Evolutionary conservation across 2,888 invertebrate genomes (phyloP).

Genomic region (Hanleya hanleyi): DNA sequence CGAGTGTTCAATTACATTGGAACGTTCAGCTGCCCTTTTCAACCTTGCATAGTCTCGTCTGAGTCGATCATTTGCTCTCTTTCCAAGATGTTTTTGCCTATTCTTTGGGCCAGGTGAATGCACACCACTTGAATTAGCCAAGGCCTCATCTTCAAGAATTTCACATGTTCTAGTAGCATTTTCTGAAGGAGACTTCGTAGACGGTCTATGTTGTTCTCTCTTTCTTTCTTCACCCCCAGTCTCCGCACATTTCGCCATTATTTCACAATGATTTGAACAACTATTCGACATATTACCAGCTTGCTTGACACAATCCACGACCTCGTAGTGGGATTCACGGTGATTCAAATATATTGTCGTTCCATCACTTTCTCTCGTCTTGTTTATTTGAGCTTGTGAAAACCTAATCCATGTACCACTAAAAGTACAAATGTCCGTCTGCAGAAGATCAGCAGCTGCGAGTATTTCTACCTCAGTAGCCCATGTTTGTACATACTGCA

Average conservation of each 20-base stretch:
- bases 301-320: not conserved
- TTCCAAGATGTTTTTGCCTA: not conserved
- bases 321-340: constrained; percentile 17
- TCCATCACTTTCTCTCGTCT: not conserved
- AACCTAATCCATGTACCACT: constrained; percentile 11
- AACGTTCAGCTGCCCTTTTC: no score
- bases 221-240: not conserved
- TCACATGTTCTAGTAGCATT: no score
- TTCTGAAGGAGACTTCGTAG: no score
- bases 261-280: not conserved
- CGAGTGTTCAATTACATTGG: no score
- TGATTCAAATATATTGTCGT: constrained; percentile 19
- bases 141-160: no score
- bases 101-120: not conserved
- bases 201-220: no score
- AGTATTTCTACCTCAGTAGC: not conserved
- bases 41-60: not conserved
- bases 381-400: not conserved
- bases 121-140: no score
- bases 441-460: not conserved
- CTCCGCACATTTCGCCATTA: not conserved
- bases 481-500: not conserved
- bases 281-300: not conserved
- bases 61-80: not conserved
- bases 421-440: not conserved